These are phyloP conservation scores for Hoplias malabaricus DNA, from an alignment of 2,113 vertebrate species.

Conservation along the genomic window DNA sequence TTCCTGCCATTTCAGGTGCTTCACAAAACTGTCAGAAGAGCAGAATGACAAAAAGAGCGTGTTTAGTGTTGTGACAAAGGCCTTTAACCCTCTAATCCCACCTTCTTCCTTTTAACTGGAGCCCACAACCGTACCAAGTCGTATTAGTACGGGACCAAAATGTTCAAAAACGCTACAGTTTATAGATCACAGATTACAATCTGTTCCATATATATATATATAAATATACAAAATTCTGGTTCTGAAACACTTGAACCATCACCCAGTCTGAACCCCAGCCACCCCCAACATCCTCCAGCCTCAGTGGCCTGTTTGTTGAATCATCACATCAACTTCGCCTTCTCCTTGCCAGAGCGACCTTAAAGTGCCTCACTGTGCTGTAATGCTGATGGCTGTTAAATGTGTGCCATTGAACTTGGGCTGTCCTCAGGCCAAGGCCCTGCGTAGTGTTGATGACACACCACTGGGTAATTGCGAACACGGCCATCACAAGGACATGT, in stretches of 20 bases:
- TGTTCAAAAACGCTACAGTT: too few species aligned
- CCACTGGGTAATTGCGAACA: slow-evolving; percentile 46
- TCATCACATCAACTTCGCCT: slow-evolving; percentile 11
- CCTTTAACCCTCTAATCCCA: too few species aligned
- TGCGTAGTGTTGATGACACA: slow-evolving; percentile 39
- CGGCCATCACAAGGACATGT: slow-evolving; percentile 45
- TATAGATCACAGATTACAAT: too few species aligned
- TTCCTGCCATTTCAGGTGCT: background rate
- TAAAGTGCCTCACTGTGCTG: slow-evolving; percentile 30
- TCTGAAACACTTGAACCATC: slow-evolving; percentile 19
- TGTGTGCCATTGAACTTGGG: slow-evolving; percentile 45
- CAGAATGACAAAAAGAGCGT: background rate
- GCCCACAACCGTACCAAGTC: too few species aligned
- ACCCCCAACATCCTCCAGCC: slow-evolving; percentile 22
- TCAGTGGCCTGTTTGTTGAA: slow-evolving; percentile 36
- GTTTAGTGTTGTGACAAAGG: slow-evolving; percentile 17
- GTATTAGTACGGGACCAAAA: too few species aligned
- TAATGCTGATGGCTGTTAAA: slow-evolving; percentile 52
- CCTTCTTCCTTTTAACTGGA: too few species aligned
- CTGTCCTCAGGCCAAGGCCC: slow-evolving; percentile 48
- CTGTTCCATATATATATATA: too few species aligned
- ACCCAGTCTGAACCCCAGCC: background rate
- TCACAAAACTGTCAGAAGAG: background rate
- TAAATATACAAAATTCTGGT: too few species aligned
- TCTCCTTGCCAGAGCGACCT: slow-evolving; percentile 15